A percentile compares a stretch with the other conserved stretches of the same genome.
These are phyloP conservation scores for Callithrix jacchus DNA, from an alignment of 2,113 vertebrate genomes.

Conservation along the genomic window DNA sequence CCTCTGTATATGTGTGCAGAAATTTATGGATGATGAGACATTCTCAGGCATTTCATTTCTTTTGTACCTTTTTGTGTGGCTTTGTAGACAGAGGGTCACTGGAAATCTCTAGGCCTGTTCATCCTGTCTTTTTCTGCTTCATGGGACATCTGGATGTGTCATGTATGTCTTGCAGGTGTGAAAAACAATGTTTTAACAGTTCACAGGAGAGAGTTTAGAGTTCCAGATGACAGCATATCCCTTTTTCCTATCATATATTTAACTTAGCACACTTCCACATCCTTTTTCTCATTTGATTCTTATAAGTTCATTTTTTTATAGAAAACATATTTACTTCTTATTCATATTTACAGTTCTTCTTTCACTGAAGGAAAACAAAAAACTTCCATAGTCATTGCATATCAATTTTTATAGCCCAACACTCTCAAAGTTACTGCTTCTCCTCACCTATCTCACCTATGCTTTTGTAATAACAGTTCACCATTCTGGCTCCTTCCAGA, in stretches of 20 bases:
- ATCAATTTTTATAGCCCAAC: slow-evolving; percentile 60
- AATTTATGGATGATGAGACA: neutral
- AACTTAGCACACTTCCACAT: slow-evolving; percentile 3
- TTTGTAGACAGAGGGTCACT: neutral
- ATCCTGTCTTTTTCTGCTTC: neutral
- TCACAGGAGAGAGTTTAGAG: neutral
- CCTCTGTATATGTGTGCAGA: neutral
- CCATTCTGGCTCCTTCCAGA: neutral
- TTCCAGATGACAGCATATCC: neutral
- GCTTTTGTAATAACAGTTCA: neutral
- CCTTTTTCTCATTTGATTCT: slow-evolving; percentile 52
- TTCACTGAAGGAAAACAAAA: slow-evolving; percentile 49
- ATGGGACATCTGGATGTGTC: neutral
- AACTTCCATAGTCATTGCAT: slow-evolving; percentile 36
- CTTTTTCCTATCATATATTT: slow-evolving; percentile 1
- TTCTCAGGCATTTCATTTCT: neutral
- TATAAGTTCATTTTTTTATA: slow-evolving; percentile 63
- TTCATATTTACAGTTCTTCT: slow-evolving; percentile 62
- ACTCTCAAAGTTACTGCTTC: slow-evolving; percentile 56
- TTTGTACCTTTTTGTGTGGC: neutral
- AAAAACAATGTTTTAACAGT: neutral
- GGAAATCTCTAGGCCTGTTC: neutral
- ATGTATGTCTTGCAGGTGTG: neutral
- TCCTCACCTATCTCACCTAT: neutral
- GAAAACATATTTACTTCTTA: slow-evolving; percentile 67